These are phyloP conservation scores for Andrena camellia DNA, from an alignment of 2,888 invertebrate genomes.

Conservation along the genomic window DNA sequence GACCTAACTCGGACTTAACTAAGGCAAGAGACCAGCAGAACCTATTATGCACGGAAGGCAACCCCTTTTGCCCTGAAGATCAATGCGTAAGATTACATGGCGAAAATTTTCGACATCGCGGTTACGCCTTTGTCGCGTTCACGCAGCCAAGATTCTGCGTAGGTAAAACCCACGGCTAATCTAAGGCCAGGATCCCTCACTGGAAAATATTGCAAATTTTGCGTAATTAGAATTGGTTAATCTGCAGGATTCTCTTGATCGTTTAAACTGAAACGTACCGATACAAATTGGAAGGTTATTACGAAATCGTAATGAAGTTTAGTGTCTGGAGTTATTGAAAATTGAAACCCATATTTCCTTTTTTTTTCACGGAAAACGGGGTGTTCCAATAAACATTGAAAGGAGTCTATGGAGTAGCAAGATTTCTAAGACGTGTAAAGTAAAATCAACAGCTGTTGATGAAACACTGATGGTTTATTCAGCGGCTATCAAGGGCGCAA, in stretches of 20 bases:
- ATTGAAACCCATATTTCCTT: too few relatives aligned
- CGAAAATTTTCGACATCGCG: conserved; percentile 77
- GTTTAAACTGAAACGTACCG: too few relatives aligned
- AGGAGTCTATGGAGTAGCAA: neutral
- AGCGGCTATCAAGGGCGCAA: conserved; percentile 2
- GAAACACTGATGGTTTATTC: neutral
- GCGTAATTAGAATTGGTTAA: conserved; percentile 31
- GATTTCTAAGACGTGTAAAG: neutral
- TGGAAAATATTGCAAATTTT: neutral
- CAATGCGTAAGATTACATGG: conserved; percentile 85
- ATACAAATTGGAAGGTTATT: too few relatives aligned
- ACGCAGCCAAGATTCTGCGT: conserved; percentile 9
- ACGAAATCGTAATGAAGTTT: too few relatives aligned
- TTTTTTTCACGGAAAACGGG: too few relatives aligned
- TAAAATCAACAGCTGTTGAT: too few relatives aligned
- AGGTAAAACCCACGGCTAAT: conserved; percentile 20
- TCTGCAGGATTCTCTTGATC: neutral
- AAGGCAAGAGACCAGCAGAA: conserved; percentile 82
- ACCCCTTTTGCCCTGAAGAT: conserved; percentile 81
- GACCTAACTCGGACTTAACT: conserved; percentile 82
- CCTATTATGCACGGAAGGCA: conserved; percentile 82
- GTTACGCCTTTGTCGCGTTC: conserved; percentile 75
- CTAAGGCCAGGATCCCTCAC: neutral
- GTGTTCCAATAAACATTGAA: neutral
- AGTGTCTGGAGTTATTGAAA: too few relatives aligned